Base-by-base conservation (phyloP, 2,113 vertebrate genomes). In the Bubo bubo region DNA sequence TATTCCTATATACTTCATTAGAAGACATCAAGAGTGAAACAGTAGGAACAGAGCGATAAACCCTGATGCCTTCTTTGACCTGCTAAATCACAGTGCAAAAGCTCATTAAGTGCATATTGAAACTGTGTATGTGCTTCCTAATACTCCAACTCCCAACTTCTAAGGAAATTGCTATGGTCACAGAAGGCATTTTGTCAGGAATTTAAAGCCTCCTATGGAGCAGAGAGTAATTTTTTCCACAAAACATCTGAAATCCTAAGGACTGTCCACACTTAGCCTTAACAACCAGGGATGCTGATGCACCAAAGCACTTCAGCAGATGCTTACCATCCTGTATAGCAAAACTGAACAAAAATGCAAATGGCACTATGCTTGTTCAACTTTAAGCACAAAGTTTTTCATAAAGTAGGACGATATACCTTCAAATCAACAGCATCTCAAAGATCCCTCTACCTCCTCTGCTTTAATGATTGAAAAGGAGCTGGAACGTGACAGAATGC, bases 241-340 rank as follows among this genome's bases (percentile, higher is more conserved):
- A 52, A 67, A 85, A 47, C 1, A 63, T 28, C 15, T 39, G 23
- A 79, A 82, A 79, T 55, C 39, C 3, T 23, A 68, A 68, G 37
- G 41, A 67, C 11, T 28, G 11, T 52, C 53, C 19, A 86, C 23
- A 27, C 22, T 47, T 73, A 37, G 17, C 14, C 35, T 23, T 49
- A 37, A 39, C 9, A 67, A 30, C 9, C 21, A 22, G 17, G 26
- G 32, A 71, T 64, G 27, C 12, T 59, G 56, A 55, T n/a, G 37
- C 16, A 50, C 39, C n/a, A 60, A 59, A 53, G 50, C 21, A 76
- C 27, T 71, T 53, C 24, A 45, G 32, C 35, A 75, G 70, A 71
- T n/a, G 15, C 12, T 79, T 45, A 50, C 9, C 21, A 90, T 20
- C n/a, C 14, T 3, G 2, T 18, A 34, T 0, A 53, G 45, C 28